Conservation (phyloP, 2,113 vertebrate species). For the Chinchilla lanigera region DNA sequence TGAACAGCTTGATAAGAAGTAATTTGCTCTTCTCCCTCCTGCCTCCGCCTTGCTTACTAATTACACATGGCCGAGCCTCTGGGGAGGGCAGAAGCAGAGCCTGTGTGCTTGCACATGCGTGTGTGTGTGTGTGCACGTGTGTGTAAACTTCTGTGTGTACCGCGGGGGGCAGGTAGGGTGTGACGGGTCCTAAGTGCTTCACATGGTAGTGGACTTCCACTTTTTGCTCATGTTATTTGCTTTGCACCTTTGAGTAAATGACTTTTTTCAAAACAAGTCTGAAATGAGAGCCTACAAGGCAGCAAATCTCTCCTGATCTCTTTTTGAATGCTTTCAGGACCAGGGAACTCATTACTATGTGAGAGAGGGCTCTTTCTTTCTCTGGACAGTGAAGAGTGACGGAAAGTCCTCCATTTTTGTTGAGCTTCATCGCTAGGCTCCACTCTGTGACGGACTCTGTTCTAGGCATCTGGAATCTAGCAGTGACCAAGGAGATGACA, state of each 20-base stretch:
- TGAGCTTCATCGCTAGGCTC: not conserved
- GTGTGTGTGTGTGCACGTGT: no score
- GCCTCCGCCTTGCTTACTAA: accelerated
- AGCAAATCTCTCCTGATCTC: not conserved
- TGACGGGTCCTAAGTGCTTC: not conserved
- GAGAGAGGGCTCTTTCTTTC: not conserved
- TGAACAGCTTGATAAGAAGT: not conserved
- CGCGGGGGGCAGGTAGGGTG: not conserved
- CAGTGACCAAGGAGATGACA: not conserved
- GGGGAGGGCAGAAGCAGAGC: not conserved
- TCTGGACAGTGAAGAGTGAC: not conserved
- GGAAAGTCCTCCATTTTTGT: not conserved
- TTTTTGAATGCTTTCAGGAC: not conserved
- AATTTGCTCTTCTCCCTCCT: not conserved
- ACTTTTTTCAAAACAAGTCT: not conserved
- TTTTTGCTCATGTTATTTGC: not conserved
- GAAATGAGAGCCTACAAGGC: not conserved
- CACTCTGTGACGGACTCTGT: not conserved
- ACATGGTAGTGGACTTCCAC: not conserved
- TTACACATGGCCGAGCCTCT: not conserved
- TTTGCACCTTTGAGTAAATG: not conserved
- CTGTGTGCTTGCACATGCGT: not conserved
- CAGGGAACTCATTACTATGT: not conserved
- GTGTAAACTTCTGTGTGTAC: not conserved
- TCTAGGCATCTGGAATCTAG: not conserved